Evolutionary conservation across 2,888 invertebrate species (phyloP).

Genomic region (Agrochola macilenta): DNA sequence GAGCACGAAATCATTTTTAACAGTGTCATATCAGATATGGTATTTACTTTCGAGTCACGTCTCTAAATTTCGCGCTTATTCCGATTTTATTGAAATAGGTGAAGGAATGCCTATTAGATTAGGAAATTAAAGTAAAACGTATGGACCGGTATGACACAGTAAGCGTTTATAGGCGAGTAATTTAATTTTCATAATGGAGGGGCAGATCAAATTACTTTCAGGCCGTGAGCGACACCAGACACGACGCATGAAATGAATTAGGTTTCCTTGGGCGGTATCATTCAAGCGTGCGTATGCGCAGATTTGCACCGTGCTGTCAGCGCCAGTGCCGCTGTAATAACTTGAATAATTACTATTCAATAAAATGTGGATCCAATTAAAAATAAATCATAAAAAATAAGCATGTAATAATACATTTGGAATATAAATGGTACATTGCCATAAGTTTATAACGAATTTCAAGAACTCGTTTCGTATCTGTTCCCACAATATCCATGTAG

Average conservation of each 20-base stretch:
- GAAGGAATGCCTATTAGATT: conserved; percentile 11
- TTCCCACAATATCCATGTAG: conserved; percentile 72
- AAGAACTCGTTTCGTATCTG: conserved; percentile 66
- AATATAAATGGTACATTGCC: conserved; percentile 66
- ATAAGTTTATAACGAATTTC: conserved; percentile 64
- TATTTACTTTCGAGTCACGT: conserved; percentile 61
- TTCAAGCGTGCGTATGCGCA: conserved; percentile 71
- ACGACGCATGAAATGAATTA: conserved; percentile 82
- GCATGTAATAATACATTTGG: conserved; percentile 51
- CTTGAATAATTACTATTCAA: conserved; percentile 72
- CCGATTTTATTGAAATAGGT: conserved; percentile 23
- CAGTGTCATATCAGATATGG: conserved; percentile 64
- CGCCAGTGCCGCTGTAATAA: conserved; percentile 69
- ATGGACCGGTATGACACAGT: conserved; percentile 50
- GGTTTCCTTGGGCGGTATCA: conserved; percentile 78
- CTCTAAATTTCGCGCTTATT: conserved; percentile 35
- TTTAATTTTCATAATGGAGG: conserved; percentile 82
- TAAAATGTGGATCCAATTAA: conserved; percentile 68
- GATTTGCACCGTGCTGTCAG: conserved; percentile 64
- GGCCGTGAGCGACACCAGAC: conserved; percentile 80
- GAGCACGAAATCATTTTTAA: conserved; percentile 74
- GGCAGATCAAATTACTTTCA: conserved; percentile 81
- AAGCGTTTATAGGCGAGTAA: conserved; percentile 73
- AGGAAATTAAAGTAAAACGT: conserved; percentile 19
- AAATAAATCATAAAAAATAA: conserved; percentile 58